Evolutionary conservation across 2,888 invertebrate species (phyloP).

Genomic region (Notocelia uddmanniana): DNA sequence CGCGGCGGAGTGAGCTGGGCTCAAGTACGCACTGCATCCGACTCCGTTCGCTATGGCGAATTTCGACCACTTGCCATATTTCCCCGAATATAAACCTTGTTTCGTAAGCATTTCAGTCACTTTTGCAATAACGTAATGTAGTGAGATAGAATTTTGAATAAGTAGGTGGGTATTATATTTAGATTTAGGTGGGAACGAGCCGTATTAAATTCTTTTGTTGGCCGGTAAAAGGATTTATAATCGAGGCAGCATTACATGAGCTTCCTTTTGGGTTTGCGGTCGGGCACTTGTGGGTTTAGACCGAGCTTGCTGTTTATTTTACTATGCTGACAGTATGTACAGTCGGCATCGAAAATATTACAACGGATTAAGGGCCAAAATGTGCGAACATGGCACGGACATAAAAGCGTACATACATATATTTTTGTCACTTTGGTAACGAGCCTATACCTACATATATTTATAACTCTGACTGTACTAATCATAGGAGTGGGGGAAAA

Average conservation of each 20-base stretch:
- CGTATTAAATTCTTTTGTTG: constrained; percentile 42
- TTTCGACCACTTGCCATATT: constrained; percentile 35
- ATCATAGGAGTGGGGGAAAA: too few species aligned
- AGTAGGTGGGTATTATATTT: constrained; percentile 36
- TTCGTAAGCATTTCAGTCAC: not conserved
- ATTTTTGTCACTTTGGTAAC: too few species aligned
- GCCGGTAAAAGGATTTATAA: constrained; percentile 42
- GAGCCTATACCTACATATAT: too few species aligned
- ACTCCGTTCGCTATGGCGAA: constrained; percentile 67
- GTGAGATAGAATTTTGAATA: constrained; percentile 3
- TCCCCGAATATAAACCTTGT: not conserved
- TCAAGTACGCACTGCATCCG: constrained; percentile 65
- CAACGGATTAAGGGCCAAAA: too few species aligned
- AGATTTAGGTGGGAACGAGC: constrained; percentile 45
- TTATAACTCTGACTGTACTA: too few species aligned
- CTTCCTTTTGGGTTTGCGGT: constrained; percentile 1
- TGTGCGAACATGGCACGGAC: too few species aligned
- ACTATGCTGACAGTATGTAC: too few species aligned
- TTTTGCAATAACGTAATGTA: not conserved
- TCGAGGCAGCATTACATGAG: constrained; percentile 30
- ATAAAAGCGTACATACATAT: too few species aligned
- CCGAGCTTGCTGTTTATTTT: not conserved
- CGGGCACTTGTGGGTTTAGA: not conserved
- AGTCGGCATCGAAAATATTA: too few species aligned
- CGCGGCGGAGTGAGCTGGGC: constrained; percentile 55